Base-by-base conservation (phyloP, 2,797 vertebrate species). In the Rhyacichthys aspro region DNA sequence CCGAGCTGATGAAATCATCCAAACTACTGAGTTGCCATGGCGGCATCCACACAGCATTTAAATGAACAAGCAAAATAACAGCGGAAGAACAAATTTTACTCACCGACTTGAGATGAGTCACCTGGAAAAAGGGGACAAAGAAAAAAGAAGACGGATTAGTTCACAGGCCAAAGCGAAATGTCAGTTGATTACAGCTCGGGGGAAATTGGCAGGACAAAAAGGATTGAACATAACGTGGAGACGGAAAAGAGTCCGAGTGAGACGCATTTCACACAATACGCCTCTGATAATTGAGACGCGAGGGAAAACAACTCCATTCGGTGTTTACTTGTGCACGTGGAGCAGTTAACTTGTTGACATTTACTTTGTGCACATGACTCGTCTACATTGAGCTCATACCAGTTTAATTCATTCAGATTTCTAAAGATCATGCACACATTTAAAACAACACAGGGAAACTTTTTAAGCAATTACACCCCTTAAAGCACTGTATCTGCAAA, bases 51-150 rank as follows among this genome's bases (percentile, higher is more conserved):
- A 52, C 9, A 2, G 46, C n/a, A 17, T 36, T 8, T 19, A 19
- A 54, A 18, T 38, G 3, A 49, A 6, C 12, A 37, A 16, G 19
- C n/a, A 54, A 11, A 39, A 9, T 3, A 43, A 1, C 14, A 69
- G 43, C 43, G 45, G 71, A 14, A 56, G n/a, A 70, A 59, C 42
- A 7, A 46, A 46, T 38, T 8, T 2, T n/a, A 91, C 92, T 92
- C 86, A 93, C 92, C 92, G 36, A 70, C 80, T 82, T 82, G 88
- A 54, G 91, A 90, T 81, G 89, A 85, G 71, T 92, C 91, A 84
- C 92, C 91, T 92, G 79, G 5, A 63, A 43, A 50, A 43, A 50
- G 7, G 50, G 62, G 44, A 58, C 16, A 64, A 65, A 49, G 57
- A 34, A 79, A 44, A 74, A 18, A 64, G 38, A 69, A 34, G 23